Evolutionary conservation across 2,888 invertebrate species (phyloP), one percentile per base, ranked within the genome.

Genomic region (Watsonalla cultraria): DNA sequence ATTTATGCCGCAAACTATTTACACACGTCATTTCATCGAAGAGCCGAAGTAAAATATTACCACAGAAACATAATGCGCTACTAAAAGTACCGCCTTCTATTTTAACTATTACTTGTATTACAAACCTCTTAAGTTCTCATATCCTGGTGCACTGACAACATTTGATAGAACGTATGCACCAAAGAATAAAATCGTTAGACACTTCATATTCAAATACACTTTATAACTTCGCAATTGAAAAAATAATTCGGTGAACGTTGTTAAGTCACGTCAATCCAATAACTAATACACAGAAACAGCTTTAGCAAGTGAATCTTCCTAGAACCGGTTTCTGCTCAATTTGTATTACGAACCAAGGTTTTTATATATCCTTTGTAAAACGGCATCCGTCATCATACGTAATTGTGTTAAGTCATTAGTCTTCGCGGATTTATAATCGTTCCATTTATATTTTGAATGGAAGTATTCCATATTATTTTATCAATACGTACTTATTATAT

Each of bases 61-160:
- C 9, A 11, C 8, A 42, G 11, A 8, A 48, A 35, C 13, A 37
- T 13, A 7, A 13, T 8, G 4, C 48, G 5, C 48, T 13, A 5
- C 2, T n/a, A 33, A 13, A 37, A 11, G n/a, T 14, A 49, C 42
- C 2, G 11, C 42, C 11, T 42, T 42, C 9, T 11, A 42, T 11
- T 42, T 2, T 11, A 5, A 42, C 42, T 7, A 37, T 37, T 42
- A 42, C 5, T 11, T 42, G 11, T 11, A 11, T 11, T 39, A 70
- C 65, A 53, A 61, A 79, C 78, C 77, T 72, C 62, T 57, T n/a
- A 51, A 13, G 6, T 60, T 54, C 35, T 58, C 62, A 51, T 54
- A 54, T 57, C 57, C 55, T 7, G 62, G 49, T 50, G 53, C 64
- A 62, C 68, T 60, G 45, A 54, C 59, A 47, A 64, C 65, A 7